A percentile compares a stretch with the other conserved stretches of the same genome.
phyloP scores from a whole-genome alignment of 2,888 invertebrate genomes.

The Xanthorhoe spadicearia region DNA sequence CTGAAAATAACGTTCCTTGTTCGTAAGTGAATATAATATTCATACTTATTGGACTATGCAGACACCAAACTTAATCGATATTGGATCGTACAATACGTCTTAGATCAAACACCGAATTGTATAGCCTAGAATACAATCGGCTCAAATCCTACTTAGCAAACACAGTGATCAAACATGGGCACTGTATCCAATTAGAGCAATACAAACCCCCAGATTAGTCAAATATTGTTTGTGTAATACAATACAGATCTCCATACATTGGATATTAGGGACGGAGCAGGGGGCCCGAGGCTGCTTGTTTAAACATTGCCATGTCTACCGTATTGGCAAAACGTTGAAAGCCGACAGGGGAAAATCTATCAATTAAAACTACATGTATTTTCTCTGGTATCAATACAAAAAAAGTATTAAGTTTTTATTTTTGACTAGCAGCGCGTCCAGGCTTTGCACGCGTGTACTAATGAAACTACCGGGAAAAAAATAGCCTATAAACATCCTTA shows the following conservation, averaged over 20 bases:
- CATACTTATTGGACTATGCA: conserved; percentile 5
- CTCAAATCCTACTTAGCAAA: conserved; percentile 43
- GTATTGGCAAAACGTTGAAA: conserved; percentile 16
- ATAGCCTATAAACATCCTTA: too few species aligned
- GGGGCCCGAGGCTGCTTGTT: conserved; percentile 45
- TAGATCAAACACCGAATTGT: conserved; percentile 36
- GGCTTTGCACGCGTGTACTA: too few species aligned
- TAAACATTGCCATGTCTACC: conserved; percentile 34
- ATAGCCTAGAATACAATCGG: conserved; percentile 41
- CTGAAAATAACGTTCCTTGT: not conserved
- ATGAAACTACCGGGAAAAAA: too few species aligned
- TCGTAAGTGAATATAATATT: not conserved
- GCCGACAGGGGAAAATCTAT: not conserved
- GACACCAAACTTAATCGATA: conserved; percentile 16
- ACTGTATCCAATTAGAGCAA: conserved; percentile 69
- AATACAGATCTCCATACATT: conserved; percentile 74
- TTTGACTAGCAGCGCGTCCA: too few species aligned
- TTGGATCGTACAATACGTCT: conserved; percentile 23
- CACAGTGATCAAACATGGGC: conserved; percentile 45
- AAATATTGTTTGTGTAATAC: conserved; percentile 76
- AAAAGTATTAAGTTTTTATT: too few species aligned
- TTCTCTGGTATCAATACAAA: not conserved
- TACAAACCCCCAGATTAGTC: conserved; percentile 72
- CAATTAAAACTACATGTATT: conserved; percentile 5
- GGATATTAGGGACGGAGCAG: conserved; percentile 59